Conservation (phyloP, 2,888 invertebrate genomes). For the Chaetoderma sp. region DNA sequence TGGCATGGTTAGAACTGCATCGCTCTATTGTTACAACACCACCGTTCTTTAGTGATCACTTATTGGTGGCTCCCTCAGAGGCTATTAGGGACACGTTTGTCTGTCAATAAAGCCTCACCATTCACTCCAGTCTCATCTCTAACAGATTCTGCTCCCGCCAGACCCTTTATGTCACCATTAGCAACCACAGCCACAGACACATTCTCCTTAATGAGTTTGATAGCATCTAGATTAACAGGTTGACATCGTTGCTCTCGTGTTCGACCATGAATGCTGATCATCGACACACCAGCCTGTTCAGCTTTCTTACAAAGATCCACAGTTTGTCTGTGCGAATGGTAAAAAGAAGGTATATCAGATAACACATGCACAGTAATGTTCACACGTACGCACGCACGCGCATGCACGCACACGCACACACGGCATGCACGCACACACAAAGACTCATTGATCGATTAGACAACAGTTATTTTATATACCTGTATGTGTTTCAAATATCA, state of each 20-base stretch:
- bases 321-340: constrained; percentile 72
- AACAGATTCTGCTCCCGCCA: constrained; percentile 80
- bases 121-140: constrained; percentile 76
- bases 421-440: no score
- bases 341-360: neutral
- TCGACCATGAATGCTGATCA: constrained; percentile 91
- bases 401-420: no score
- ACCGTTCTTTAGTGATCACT: no score
- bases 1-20: no score
- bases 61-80: no score
- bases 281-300: constrained; percentile 88
- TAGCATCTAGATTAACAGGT: constrained; percentile 77
- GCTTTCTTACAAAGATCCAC: constrained; percentile 84
- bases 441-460: no score
- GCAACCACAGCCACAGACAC: constrained; percentile 88
- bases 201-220: constrained; percentile 79
- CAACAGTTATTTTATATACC: no score
- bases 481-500: no score
- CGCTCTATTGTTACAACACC: no score
- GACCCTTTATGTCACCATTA: constrained; percentile 88
- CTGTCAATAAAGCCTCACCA: constrained; percentile 75
- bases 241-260: constrained; percentile 85
- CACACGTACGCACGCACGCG: no score
- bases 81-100: no score
- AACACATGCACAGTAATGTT: no score